Conservation (phyloP, 2,888 invertebrate species). For the Nasonia oneida region DNA sequence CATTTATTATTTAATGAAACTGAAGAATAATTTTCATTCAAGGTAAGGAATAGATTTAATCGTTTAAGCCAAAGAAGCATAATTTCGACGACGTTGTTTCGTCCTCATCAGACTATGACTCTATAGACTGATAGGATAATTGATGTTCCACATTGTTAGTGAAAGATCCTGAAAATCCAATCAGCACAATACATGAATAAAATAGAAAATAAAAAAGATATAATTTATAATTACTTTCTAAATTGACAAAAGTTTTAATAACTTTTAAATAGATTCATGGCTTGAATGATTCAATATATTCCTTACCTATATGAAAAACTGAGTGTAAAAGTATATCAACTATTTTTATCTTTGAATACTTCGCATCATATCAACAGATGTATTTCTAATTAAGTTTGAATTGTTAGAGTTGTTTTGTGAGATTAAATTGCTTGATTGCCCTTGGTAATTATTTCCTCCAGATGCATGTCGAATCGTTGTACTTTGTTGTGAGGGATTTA, state of each 20-base stretch:
- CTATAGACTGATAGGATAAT: no score
- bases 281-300: background rate
- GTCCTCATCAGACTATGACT: no score
- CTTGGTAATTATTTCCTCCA: conserved; percentile 74
- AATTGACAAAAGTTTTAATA: background rate
- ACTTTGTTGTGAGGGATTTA: conserved; percentile 76
- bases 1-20: conserved; percentile 11
- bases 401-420: conserved; percentile 74
- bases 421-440: conserved; percentile 75
- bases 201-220: background rate
- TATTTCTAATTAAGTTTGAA: conserved; percentile 77
- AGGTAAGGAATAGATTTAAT: background rate
- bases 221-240: background rate
- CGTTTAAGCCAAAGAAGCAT: background rate
- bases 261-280: background rate
- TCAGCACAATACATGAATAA: background rate
- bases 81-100: background rate
- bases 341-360: conserved; percentile 63
- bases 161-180: no score
- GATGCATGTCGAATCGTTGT: conserved; percentile 78
- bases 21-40: conserved; percentile 45
- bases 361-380: conserved; percentile 71
- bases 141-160: no score
- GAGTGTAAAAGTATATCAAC: background rate
- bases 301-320: background rate